A percentile compares a stretch with the other conserved stretches of the same genome.
Conservation (phyloP, 2,113 vertebrate species). For the Paradoxurus hermaphroditus region DNA sequence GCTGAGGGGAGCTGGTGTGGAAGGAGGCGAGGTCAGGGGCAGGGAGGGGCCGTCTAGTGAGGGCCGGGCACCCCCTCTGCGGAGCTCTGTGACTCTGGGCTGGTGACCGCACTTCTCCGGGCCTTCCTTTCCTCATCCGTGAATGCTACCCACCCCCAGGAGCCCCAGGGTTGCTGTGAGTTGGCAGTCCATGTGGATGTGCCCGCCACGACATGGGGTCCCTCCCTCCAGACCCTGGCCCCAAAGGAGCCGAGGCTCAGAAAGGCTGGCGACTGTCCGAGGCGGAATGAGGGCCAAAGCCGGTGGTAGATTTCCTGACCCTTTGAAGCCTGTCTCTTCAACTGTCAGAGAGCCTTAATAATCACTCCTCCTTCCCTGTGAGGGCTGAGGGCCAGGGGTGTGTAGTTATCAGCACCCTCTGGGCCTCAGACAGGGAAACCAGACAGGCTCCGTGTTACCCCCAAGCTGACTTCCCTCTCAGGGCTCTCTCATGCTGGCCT, state of each 20-base stretch:
- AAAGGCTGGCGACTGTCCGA: neutral
- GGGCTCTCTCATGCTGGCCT: constrained; percentile 42
- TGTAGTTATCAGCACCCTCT: constrained; percentile 63
- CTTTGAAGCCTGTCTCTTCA: constrained; percentile 52
- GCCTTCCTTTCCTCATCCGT: neutral
- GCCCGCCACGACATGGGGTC: neutral
- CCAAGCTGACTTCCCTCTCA: neutral
- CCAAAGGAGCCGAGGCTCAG: neutral
- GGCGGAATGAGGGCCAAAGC: neutral
- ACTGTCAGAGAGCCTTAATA: constrained; percentile 56
- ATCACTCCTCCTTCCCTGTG: neutral
- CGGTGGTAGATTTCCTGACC: neutral
- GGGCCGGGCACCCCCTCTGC: neutral
- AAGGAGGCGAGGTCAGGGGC: neutral
- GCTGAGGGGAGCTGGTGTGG: neutral
- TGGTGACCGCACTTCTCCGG: neutral
- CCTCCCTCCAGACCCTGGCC: neutral
- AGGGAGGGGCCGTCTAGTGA: neutral
- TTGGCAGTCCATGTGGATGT: neutral
- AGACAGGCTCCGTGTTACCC: constrained; percentile 44
- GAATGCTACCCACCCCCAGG: neutral
- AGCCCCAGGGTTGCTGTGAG: neutral
- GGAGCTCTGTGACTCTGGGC: neutral
- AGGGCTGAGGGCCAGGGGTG: neutral
- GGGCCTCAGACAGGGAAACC: constrained; percentile 66